These are phyloP conservation scores for Threskiornis aethiopicus DNA, from an alignment of 2,797 vertebrate species.

Conservation along the genomic window DNA sequence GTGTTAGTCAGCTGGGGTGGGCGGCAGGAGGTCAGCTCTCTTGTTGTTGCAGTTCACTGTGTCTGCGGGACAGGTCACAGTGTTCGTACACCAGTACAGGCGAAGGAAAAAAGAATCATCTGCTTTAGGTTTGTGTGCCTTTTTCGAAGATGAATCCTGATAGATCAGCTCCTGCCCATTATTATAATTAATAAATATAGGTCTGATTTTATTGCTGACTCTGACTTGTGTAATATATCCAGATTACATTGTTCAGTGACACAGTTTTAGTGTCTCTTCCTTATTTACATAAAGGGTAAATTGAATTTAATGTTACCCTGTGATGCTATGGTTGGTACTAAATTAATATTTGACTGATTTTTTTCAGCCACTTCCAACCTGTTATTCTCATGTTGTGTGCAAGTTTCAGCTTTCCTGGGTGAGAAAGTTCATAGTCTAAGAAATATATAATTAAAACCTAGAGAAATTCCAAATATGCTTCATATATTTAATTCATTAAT, in stretches of 20 bases:
- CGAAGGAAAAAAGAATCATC: fast-evolving
- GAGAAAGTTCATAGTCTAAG: not conserved
- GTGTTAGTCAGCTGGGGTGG: not conserved
- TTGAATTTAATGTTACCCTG: not conserved
- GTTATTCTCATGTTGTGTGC: not conserved
- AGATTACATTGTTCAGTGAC: not conserved
- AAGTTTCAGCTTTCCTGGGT: not conserved
- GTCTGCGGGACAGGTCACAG: not conserved
- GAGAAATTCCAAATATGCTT: not conserved
- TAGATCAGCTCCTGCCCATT: not conserved
- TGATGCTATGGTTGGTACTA: not conserved
- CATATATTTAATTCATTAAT: not conserved
- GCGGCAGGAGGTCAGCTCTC: not conserved
- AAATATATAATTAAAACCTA: not conserved
- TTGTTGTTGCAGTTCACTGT: not conserved
- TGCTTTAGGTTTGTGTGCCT: not conserved
- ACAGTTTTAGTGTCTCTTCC: not conserved
- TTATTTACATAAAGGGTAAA: not conserved
- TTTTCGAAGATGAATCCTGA: not conserved
- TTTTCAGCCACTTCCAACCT: not conserved
- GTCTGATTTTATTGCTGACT: not conserved
- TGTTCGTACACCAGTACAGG: fast-evolving
- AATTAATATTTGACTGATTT: not conserved
- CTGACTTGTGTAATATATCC: not conserved
- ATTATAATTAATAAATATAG: not conserved